phyloP scores from a whole-genome alignment of 64 coral and sea anemone genomes.

The Hydrozoanthus tunicans region DNA sequence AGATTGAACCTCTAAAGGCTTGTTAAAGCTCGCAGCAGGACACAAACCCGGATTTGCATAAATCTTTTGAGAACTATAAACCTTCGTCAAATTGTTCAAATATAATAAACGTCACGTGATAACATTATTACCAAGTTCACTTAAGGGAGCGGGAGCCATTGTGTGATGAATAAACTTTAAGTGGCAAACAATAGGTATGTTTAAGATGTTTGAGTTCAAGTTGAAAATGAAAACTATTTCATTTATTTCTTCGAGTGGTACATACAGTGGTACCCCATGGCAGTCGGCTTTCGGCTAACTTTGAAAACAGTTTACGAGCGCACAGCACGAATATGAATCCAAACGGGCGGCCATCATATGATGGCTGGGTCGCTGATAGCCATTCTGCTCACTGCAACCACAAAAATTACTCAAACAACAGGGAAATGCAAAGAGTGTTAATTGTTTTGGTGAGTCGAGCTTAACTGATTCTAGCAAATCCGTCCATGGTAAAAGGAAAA shows the following conservation, averaged over 20 bases:
- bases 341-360: neutral
- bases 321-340: conserved; percentile 14
- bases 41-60: conserved; percentile 2
- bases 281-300: conserved; percentile 33
- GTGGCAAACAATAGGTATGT: conserved; percentile 23
- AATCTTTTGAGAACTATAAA: conserved; percentile 19
- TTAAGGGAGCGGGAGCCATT: conserved; percentile 21
- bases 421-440: neutral
- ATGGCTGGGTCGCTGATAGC: neutral
- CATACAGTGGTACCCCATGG: conserved; percentile 16
- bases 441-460: neutral
- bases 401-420: conserved; percentile 8
- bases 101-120: conserved; percentile 18
- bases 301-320: conserved; percentile 11
- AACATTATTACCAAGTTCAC: neutral
- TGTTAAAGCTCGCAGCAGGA: conserved; percentile 55
- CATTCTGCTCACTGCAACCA: neutral
- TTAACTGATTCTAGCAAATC: neutral
- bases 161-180: conserved; percentile 11
- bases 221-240: conserved; percentile 45
- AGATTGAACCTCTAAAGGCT: conserved; percentile 10
- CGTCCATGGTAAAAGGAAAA: neutral
- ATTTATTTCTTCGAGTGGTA: conserved; percentile 45
- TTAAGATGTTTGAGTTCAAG: neutral
- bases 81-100: conserved; percentile 17